Evolutionary conservation across 37 sponge, comb jelly and placozoan species (phyloP).

Genomic region (Cliona cf. orientalis): DNA sequence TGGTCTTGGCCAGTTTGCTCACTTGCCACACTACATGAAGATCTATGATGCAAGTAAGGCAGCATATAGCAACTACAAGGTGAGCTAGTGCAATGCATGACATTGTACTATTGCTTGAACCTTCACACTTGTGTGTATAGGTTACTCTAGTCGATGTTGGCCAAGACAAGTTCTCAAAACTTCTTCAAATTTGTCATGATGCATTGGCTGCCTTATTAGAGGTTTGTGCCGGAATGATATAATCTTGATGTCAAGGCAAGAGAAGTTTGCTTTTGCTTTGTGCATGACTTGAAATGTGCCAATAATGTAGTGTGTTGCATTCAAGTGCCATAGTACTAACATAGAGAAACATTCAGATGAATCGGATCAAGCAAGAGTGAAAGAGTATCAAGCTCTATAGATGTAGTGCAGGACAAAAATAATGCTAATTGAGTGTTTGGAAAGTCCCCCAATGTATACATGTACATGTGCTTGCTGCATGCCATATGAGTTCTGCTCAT

Average conservation of each 20-base stretch:
- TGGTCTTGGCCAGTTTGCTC: conserved; percentile 50
- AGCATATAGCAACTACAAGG: conserved; percentile 72
- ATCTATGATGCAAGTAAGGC: conserved; percentile 61
- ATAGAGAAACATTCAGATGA: too few relatives aligned
- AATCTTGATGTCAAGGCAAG: too few relatives aligned
- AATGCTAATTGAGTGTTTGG: neutral
- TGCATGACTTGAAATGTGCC: too few relatives aligned
- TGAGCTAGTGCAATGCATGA: neutral
- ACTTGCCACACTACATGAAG: conserved; percentile 51
- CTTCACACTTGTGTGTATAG: conserved; percentile 5
- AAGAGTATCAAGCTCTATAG: too few relatives aligned
- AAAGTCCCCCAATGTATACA: too few relatives aligned
- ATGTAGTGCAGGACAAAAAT: too few relatives aligned
- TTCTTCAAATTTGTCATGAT: conserved; percentile 45
- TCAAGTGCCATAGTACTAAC: too few relatives aligned
- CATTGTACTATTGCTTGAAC: neutral
- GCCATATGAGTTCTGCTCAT: too few relatives aligned
- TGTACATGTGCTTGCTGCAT: neutral
- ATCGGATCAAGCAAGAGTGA: too few relatives aligned
- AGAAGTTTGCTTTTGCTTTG: too few relatives aligned
- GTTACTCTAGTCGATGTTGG: conserved; percentile 47
- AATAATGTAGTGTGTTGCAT: too few relatives aligned
- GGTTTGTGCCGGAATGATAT: conserved; percentile 8
- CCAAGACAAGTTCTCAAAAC: conserved; percentile 67
- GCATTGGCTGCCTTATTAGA: conserved; percentile 61